Percentiles rank a stretch among this genome's conserved stretches.
These are phyloP conservation scores for Micromussa lordhowensis DNA, from an alignment of 92 coral and sea anemone species.

Conservation along the genomic window DNA sequence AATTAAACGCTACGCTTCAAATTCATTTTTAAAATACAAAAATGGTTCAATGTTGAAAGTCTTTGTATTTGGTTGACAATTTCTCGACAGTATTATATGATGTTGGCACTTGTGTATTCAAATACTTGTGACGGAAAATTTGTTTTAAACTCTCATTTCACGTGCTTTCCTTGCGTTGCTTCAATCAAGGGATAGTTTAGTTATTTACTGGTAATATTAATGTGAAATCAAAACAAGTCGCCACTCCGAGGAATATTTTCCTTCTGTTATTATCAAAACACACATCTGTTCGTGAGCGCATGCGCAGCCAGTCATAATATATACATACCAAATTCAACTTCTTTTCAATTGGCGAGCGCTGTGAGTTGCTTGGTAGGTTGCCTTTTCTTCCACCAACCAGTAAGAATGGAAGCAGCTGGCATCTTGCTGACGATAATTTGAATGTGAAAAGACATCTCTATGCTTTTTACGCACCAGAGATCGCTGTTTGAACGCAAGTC, in stretches of 20 bases:
- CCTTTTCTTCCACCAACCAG: conserved; percentile 75
- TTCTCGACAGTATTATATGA: conserved; percentile 16
- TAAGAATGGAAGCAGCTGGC: conserved; percentile 93
- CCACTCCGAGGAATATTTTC: not conserved
- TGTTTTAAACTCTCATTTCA: not conserved
- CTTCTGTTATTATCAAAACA: conserved; percentile 34
- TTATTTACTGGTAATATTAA: not conserved
- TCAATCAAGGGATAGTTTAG: not conserved
- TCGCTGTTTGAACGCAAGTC: conserved; percentile 63
- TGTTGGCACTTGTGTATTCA: not conserved
- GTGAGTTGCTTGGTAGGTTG: conserved; percentile 62
- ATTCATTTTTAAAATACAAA: conserved; percentile 7
- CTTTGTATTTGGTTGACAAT: not conserved
- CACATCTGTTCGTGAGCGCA: conserved; percentile 18
- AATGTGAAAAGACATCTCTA: conserved; percentile 88
- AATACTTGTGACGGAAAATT: not conserved
- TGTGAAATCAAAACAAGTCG: conserved; percentile 15
- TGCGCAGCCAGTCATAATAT: conserved; percentile 36
- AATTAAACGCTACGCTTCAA: conserved; percentile 6
- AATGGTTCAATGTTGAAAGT: not conserved
- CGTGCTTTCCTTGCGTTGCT: not conserved
- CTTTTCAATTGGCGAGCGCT: conserved; percentile 74
- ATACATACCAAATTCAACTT: conserved; percentile 20
- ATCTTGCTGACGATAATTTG: conserved; percentile 76
- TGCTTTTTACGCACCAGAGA: conserved; percentile 80